A percentile compares a stretch with the other conserved stretches of the same genome.
These are phyloP conservation scores for Aix galericulata DNA, from an alignment of 2,113 vertebrate species.

Conservation along the genomic window DNA sequence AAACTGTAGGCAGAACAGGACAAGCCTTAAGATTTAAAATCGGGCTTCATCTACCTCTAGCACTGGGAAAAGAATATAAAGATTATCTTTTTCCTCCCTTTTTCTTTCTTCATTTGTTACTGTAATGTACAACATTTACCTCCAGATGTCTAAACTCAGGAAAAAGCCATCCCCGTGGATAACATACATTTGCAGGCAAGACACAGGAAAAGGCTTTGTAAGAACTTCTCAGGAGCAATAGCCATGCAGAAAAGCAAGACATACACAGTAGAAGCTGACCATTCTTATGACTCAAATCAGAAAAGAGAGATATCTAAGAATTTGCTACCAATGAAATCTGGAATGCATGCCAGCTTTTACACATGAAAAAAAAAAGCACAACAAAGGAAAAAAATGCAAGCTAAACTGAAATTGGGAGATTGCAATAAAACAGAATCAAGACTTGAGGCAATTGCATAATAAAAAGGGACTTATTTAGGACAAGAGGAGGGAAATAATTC, in stretches of 20 bases:
- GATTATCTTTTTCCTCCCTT: fast-evolving
- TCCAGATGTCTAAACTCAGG: neutral
- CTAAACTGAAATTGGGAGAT: neutral
- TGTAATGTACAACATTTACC: neutral
- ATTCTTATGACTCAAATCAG: neutral
- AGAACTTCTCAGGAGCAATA: neutral
- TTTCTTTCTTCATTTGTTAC: neutral
- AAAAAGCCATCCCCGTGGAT: neutral
- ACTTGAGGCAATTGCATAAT: neutral
- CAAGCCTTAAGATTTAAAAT: neutral
- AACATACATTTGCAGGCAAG: neutral
- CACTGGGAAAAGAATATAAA: neutral
- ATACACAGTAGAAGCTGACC: neutral
- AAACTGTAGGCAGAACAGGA: neutral
- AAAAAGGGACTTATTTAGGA: neutral
- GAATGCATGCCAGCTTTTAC: neutral
- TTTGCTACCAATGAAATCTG: neutral
- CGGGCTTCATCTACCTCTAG: neutral
- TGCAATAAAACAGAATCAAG: neutral
- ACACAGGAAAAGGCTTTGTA: neutral
- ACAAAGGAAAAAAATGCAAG: neutral
- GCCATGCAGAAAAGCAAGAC: neutral
- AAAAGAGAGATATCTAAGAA: neutral
- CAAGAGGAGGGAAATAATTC: neutral
- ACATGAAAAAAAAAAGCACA: neutral